A percentile compares a stretch with the other conserved stretches of the same genome.
phyloP scores from a whole-genome alignment of 2,113 vertebrate species.

The Serinus canaria region DNA sequence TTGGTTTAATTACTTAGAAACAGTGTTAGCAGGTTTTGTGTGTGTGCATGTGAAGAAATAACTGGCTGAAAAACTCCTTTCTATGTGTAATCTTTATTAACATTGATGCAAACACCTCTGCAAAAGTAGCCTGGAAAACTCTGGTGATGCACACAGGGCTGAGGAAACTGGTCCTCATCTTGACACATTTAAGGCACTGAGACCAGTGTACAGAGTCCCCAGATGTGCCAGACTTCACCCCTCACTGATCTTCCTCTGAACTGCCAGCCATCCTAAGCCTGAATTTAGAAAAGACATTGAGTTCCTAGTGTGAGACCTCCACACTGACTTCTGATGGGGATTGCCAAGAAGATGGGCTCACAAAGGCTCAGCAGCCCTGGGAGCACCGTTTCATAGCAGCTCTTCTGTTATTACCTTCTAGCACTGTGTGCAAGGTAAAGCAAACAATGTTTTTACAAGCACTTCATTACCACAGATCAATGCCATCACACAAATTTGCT shows the following conservation, averaged over 20 bases:
- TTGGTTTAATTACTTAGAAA: slow-evolving; percentile 7
- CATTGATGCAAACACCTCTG: background rate
- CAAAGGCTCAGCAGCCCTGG: background rate
- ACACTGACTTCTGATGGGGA: background rate
- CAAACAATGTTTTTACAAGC: background rate
- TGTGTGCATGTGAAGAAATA: background rate
- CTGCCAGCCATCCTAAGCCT: background rate
- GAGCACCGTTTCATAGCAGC: background rate
- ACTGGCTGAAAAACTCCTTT: background rate
- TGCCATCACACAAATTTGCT: background rate
- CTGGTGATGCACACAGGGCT: background rate
- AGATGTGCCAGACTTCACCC: background rate
- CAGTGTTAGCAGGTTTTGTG: background rate
- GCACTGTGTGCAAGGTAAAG: background rate
- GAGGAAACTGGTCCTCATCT: background rate
- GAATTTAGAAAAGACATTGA: background rate
- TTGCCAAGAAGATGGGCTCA: background rate
- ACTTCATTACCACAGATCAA: background rate
- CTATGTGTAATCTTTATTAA: background rate
- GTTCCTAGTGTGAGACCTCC: background rate
- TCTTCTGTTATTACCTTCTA: background rate
- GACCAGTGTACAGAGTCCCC: background rate
- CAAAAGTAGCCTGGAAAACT: background rate
- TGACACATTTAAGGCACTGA: background rate
- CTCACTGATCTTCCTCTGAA: background rate